Conservation (phyloP, 2,888 invertebrate species). For the Deroplatys truncata region DNA sequence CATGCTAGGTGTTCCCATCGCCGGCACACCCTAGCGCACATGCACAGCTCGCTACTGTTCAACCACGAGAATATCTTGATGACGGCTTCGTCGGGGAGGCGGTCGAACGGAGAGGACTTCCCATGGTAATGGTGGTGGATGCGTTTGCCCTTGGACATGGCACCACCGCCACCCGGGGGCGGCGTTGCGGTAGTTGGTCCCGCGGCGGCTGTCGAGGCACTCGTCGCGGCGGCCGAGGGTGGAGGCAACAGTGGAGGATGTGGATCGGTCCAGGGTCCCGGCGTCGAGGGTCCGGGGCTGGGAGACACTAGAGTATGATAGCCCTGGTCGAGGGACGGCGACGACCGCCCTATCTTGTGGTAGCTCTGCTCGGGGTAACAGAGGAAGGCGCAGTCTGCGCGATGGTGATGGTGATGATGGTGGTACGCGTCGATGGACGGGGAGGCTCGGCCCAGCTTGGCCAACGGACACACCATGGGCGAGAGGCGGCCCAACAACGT, state of each 20-base stretch:
- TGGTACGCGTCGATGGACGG: conserved; percentile 40
- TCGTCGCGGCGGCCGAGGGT: conserved; percentile 27
- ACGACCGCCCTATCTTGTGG: conserved; percentile 46
- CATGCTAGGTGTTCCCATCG: conserved; percentile 73
- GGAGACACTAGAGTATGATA: conserved; percentile 72
- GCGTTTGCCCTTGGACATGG: conserved; percentile 43
- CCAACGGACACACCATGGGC: conserved; percentile 56
- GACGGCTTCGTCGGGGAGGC: conserved; percentile 63
- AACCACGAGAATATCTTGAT: conserved; percentile 67
- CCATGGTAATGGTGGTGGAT: conserved; percentile 16
- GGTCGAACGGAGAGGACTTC: conserved; percentile 48
- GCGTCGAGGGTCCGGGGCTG: conserved; percentile 48
- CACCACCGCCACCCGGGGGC: conserved; percentile 24
- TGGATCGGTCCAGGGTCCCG: conserved; percentile 39
- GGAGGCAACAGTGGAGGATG: conserved; percentile 28
- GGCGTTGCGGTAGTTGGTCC: conserved; percentile 29
- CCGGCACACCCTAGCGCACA: conserved; percentile 69
- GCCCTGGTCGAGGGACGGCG: conserved; percentile 73
- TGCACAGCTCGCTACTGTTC: conserved; percentile 66
- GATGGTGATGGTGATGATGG: conserved; percentile 32
- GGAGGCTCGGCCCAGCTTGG: conserved; percentile 53
- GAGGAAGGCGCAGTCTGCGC: background rate
- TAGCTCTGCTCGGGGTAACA: conserved; percentile 12
- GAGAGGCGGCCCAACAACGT: conserved; percentile 42
- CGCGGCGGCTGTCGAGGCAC: conserved; percentile 27